phyloP scores from a whole-genome alignment of 2,113 vertebrate genomes.

The Eretmochelys imbricata region DNA sequence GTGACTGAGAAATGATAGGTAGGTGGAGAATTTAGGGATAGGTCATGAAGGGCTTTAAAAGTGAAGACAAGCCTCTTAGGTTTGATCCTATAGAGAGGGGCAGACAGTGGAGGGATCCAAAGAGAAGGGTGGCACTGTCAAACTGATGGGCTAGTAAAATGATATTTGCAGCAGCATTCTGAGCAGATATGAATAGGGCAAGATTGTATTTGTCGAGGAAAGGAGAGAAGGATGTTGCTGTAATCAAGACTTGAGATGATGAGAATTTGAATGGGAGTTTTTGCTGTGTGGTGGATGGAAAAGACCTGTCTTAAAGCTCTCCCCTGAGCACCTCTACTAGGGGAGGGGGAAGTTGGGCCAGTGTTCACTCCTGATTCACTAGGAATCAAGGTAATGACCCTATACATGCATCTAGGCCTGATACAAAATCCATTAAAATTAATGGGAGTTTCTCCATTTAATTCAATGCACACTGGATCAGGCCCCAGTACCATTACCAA shows the following conservation, averaged over 20 bases:
- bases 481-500: not conserved
- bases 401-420: not conserved
- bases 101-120: not conserved
- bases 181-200: not conserved
- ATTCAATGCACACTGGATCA: not conserved
- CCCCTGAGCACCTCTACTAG: not conserved
- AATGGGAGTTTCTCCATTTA: not conserved
- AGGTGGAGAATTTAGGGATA: accelerated
- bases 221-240: not conserved
- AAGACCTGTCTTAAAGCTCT: not conserved
- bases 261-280: not conserved
- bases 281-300: accelerated
- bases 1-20: not conserved
- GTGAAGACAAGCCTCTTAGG: not conserved
- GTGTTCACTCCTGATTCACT: not conserved
- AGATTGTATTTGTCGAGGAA: not conserved
- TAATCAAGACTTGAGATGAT: not conserved
- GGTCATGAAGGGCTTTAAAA: not conserved
- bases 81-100: not conserved
- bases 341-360: not conserved
- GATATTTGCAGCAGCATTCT: not conserved
- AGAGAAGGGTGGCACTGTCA: not conserved
- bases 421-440: not conserved
- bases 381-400: not conserved
- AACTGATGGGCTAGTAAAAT: not conserved